These are phyloP conservation scores for Macrosiphum euphorbiae DNA, from an alignment of 2,888 invertebrate genomes.

Conservation along the genomic window DNA sequence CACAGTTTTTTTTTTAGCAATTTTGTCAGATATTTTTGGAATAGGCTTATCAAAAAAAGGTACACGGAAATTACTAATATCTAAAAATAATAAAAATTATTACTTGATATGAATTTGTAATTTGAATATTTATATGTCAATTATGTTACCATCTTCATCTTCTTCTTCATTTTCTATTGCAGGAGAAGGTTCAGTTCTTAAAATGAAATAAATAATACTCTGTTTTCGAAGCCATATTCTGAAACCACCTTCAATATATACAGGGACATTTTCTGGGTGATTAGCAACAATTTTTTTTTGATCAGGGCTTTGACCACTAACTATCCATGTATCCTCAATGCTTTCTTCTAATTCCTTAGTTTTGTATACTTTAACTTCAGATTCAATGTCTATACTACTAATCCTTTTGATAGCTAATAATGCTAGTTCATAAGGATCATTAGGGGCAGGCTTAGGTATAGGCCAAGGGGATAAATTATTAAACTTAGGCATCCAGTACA, in stretches of 20 bases:
- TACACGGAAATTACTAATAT: slow-evolving; percentile 79
- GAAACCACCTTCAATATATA: slow-evolving; percentile 89
- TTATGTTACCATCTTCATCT: slow-evolving; percentile 65
- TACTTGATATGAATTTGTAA: background rate
- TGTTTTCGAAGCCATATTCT: slow-evolving; percentile 83
- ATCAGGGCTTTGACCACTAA: slow-evolving; percentile 84
- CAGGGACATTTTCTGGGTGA: slow-evolving; percentile 75
- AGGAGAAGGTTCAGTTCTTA: slow-evolving; percentile 79
- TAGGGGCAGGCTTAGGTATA: slow-evolving; percentile 83
- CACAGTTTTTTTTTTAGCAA: slow-evolving; percentile 75
- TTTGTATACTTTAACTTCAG: slow-evolving; percentile 77
- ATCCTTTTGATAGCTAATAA: slow-evolving; percentile 87
- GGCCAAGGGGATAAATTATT: slow-evolving; percentile 90
- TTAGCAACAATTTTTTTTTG: slow-evolving; percentile 80
- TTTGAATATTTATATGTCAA: background rate
- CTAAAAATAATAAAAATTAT: slow-evolving; percentile 71
- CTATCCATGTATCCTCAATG: slow-evolving; percentile 91
- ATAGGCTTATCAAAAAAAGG: slow-evolving; percentile 71
- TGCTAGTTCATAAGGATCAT: slow-evolving; percentile 83
- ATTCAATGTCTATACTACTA: slow-evolving; percentile 83
- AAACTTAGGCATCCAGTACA: slow-evolving; percentile 96
- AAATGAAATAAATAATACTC: slow-evolving; percentile 85
- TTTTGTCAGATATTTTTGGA: slow-evolving; percentile 69
- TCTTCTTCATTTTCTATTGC: slow-evolving; percentile 69
- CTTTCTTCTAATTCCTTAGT: slow-evolving; percentile 81